These are phyloP conservation scores for Ichneumon xanthorius DNA, from an alignment of 2,888 invertebrate genomes.

Conservation along the genomic window DNA sequence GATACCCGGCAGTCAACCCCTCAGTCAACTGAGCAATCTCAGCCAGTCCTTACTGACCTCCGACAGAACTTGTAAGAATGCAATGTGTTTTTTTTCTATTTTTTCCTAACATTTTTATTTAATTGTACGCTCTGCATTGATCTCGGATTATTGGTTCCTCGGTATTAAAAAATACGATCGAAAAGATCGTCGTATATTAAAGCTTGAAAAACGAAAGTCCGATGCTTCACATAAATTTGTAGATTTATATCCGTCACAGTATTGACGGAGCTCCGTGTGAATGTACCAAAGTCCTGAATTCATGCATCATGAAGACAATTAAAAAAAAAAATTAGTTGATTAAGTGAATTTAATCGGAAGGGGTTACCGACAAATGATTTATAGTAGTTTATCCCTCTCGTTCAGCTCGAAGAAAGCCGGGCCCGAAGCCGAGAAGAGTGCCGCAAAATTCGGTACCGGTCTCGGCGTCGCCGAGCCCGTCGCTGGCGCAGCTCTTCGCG, in stretches of 20 bases:
- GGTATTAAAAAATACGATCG: too few relatives aligned
- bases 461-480: slow-evolving; percentile 86
- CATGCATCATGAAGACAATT: neutral
- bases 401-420: slow-evolving; percentile 91
- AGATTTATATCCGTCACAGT: neutral
- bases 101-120: neutral
- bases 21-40: slow-evolving; percentile 84
- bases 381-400: slow-evolving; percentile 14
- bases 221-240: neutral
- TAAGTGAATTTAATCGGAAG: neutral
- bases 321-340: too few relatives aligned
- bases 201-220: neutral
- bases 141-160: neutral
- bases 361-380: slow-evolving; percentile 19
- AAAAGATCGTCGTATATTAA: too few relatives aligned
- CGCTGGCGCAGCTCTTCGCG: slow-evolving; percentile 87
- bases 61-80: slow-evolving; percentile 86
- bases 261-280: neutral
- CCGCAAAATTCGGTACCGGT: slow-evolving; percentile 86
- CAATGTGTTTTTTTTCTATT: slow-evolving; percentile 24
- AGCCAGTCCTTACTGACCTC: slow-evolving; percentile 83
- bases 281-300: neutral
- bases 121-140: neutral
- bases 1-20: slow-evolving; percentile 81
- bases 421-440: slow-evolving; percentile 89